Conservation (phyloP, 2,888 invertebrate species). For the Stenichneumon culpator region DNA sequence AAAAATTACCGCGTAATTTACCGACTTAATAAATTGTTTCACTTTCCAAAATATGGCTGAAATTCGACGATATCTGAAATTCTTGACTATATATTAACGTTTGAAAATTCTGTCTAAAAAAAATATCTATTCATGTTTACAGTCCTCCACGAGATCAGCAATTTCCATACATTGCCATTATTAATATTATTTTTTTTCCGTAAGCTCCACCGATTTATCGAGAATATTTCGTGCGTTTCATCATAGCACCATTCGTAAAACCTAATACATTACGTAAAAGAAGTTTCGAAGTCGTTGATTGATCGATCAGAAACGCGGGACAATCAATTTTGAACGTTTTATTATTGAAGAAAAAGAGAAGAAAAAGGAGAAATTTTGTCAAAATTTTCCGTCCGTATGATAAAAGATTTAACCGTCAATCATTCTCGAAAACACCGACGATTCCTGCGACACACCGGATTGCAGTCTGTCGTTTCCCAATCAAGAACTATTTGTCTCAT, state of each 20-base stretch:
- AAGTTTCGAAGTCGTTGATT: constrained; percentile 19
- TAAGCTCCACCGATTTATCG: constrained; percentile 27
- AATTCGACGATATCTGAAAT: constrained; percentile 10
- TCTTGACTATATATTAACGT: constrained; percentile 9
- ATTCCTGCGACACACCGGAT: neutral
- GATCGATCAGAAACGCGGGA: constrained; percentile 6
- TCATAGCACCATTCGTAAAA: constrained; percentile 68
- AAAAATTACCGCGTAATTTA: neutral
- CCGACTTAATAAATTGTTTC: neutral
- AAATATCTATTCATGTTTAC: constrained; percentile 21
- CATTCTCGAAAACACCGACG: constrained; percentile 19
- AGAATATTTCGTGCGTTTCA: constrained; percentile 33
- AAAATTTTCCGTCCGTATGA: neutral
- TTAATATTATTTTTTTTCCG: neutral
- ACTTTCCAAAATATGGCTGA: neutral
- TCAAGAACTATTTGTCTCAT: constrained; percentile 23
- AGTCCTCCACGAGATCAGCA: constrained; percentile 18
- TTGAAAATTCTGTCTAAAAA: constrained; percentile 11
- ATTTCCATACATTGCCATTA: constrained; percentile 19
- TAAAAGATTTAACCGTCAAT: neutral
- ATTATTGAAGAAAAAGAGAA: neutral
- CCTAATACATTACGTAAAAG: constrained; percentile 46
- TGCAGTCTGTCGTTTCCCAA: constrained; percentile 11
- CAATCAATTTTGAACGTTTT: constrained; percentile 3
- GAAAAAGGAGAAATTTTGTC: neutral